These are phyloP conservation scores for Mylabris phalerata DNA, from an alignment of 1,140 invertebrate genomes.

Conservation along the genomic window DNA sequence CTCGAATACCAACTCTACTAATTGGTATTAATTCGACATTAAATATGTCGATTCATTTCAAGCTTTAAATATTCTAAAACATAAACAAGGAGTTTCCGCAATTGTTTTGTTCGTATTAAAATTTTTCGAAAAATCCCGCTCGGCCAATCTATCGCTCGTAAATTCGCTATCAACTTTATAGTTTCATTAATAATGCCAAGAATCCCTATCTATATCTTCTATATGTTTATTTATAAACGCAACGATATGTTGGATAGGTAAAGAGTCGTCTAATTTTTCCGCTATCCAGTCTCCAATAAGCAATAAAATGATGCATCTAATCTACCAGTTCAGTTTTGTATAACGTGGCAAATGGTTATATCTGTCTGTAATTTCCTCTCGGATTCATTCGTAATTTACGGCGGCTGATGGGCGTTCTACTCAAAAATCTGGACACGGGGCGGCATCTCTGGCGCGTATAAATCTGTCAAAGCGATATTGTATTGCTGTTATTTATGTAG, in stretches of 20 bases:
- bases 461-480: constrained; percentile 39
- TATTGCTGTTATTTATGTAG: constrained; percentile 39
- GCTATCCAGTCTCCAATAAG: not conserved
- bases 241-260: no score
- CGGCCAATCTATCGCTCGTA: not conserved
- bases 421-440: constrained; percentile 36
- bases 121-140: not conserved
- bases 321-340: not conserved
- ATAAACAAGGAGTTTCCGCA: constrained; percentile 4
- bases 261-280: no score
- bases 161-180: no score
- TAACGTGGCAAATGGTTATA: constrained; percentile 14
- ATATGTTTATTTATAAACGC: no score
- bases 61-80: not conserved
- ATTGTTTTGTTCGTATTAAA: not conserved
- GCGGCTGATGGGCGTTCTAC: constrained; percentile 35
- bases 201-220: no score
- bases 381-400: constrained; percentile 28
- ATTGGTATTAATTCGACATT: constrained; percentile 17
- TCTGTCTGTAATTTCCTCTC: constrained; percentile 25
- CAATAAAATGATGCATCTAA: constrained; percentile 16
- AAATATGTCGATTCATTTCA: constrained; percentile 11
- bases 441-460: constrained; percentile 34
- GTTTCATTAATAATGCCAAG: no score
- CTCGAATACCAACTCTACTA: not conserved